These are phyloP conservation scores for Pagrus major DNA, from an alignment of 2,113 vertebrate genomes.

Conservation along the genomic window DNA sequence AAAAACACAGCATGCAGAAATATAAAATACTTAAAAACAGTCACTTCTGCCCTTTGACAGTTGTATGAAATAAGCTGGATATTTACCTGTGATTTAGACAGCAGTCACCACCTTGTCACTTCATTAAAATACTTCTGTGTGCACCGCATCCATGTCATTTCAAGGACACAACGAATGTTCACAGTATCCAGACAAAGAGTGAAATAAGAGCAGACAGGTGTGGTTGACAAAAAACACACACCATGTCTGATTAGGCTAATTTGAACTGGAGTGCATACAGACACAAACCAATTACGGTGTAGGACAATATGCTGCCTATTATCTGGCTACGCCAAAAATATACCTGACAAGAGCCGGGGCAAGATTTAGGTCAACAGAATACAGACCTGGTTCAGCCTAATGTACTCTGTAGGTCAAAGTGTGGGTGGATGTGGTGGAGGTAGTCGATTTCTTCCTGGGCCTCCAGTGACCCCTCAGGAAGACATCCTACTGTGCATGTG, in stretches of 20 bases:
- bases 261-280: conserved; percentile 27
- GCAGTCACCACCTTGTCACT: not conserved
- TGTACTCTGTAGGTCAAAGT: conserved; percentile 44
- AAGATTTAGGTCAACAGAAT: conserved; percentile 45
- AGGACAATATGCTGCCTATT: conserved; percentile 49
- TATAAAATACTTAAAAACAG: no score
- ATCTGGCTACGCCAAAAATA: conserved; percentile 46
- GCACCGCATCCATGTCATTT: not conserved
- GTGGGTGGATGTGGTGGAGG: conserved; percentile 20
- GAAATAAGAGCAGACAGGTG: conserved; percentile 12
- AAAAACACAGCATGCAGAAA: no score
- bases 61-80: no score
- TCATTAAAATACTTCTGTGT: conserved; percentile 9
- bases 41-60: no score
- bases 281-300: conserved; percentile 57
- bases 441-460: conserved; percentile 30
- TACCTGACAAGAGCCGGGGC: conserved; percentile 43
- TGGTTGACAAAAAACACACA: not conserved
- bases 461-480: conserved; percentile 14
- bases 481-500: conserved; percentile 2
- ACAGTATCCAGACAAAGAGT: not conserved
- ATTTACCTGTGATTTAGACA: not conserved
- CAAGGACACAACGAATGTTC: conserved; percentile 19
- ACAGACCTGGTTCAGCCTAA: conserved; percentile 3
- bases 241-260: conserved; percentile 24